Evolutionary conservation across 2,888 invertebrate genomes (phyloP).

Genomic region (Heliconius aoede): DNA sequence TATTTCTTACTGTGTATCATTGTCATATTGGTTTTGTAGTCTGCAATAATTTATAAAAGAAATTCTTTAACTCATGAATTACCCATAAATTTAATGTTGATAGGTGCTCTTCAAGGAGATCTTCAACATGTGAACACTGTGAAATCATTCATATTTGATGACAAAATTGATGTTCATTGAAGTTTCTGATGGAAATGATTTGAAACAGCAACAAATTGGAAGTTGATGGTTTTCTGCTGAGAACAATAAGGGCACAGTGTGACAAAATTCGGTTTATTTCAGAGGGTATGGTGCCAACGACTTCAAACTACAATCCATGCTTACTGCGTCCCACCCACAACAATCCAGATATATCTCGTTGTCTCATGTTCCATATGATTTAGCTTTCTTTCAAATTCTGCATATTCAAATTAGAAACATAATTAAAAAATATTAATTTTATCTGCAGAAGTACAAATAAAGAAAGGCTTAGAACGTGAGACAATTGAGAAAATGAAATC

Average conservation of each 20-base stretch:
- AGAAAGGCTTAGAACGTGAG: constrained; percentile 77
- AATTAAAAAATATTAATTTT: constrained; percentile 75
- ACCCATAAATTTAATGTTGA: no score
- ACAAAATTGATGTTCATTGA: not conserved
- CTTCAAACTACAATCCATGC: constrained; percentile 78
- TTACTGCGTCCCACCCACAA: constrained; percentile 82
- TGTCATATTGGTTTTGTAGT: not conserved
- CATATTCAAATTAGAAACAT: constrained; percentile 54
- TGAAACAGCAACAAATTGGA: constrained; percentile 75
- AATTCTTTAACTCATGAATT: not conserved
- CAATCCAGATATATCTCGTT: constrained; percentile 85
- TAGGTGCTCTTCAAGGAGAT: not conserved
- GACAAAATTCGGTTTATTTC: constrained; percentile 82
- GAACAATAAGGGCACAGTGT: constrained; percentile 68
- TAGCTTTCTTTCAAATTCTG: constrained; percentile 65
- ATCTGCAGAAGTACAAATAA: constrained; percentile 83
- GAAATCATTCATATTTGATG: not conserved
- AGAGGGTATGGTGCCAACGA: constrained; percentile 81
- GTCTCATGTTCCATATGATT: constrained; percentile 86
- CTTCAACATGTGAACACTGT: not conserved
- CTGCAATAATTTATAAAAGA: not conserved
- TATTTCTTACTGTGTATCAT: not conserved
- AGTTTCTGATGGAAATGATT: constrained; percentile 29
- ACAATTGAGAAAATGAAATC: constrained; percentile 74
- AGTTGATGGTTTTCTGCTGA: constrained; percentile 67